These are phyloP conservation scores for Tragelaphus strepsiceros DNA, from an alignment of 2,113 vertebrate genomes.

Conservation along the genomic window DNA sequence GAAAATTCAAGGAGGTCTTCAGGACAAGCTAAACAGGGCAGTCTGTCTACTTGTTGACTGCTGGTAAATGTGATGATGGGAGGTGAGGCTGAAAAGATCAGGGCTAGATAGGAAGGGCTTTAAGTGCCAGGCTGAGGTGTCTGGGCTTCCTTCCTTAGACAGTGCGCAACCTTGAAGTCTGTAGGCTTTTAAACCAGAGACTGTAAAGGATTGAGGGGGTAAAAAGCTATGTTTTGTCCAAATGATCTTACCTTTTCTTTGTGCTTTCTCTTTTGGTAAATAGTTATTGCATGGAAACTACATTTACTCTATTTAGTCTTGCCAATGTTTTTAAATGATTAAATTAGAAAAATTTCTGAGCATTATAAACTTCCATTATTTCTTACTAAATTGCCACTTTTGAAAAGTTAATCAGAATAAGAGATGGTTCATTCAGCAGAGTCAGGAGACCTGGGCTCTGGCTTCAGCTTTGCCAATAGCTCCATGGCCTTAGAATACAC, in stretches of 20 bases:
- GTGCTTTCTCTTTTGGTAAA: background rate
- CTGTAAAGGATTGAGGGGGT: background rate
- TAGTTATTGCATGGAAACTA: conserved; percentile 16
- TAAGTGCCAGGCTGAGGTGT: background rate
- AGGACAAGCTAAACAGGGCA: background rate
- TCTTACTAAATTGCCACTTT: background rate
- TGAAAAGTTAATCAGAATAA: background rate
- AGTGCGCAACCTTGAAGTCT: background rate
- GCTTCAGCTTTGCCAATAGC: background rate
- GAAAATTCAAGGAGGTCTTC: background rate
- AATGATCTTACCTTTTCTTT: background rate
- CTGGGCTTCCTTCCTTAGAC: background rate
- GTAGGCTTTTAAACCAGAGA: background rate
- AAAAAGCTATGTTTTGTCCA: background rate
- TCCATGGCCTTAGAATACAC: background rate
- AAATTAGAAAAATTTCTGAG: background rate
- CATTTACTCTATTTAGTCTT: background rate
- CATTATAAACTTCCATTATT: background rate
- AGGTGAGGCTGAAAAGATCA: background rate
- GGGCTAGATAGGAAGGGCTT: background rate
- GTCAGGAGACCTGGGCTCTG: background rate
- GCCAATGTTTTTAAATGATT: background rate
- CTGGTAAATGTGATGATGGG: background rate
- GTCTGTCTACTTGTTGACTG: no score
- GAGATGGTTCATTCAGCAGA: background rate